These are phyloP conservation scores for Mallotus villosus DNA, from an alignment of 2,797 vertebrate species.

Conservation along the genomic window DNA sequence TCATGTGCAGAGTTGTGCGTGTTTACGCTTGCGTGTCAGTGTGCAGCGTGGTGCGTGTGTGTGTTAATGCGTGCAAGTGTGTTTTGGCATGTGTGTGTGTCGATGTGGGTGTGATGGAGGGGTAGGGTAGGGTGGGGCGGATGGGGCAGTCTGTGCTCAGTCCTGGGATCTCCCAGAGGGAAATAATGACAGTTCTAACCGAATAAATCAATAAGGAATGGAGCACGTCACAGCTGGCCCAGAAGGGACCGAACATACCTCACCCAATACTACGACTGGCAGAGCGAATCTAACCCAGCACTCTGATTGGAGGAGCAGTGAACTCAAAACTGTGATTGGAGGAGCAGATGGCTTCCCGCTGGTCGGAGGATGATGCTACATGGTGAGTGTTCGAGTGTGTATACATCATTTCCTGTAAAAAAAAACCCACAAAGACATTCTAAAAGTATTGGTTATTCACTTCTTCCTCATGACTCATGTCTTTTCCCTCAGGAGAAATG, in stretches of 20 bases:
- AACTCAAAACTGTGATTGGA: no score
- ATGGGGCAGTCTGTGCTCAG: neutral
- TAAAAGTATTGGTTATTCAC: no score
- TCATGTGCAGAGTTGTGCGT: neutral
- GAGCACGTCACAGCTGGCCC: constrained; percentile 31
- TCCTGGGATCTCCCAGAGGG: constrained; percentile 29
- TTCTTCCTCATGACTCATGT: no score
- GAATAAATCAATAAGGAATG: constrained; percentile 56
- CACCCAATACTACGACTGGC: no score
- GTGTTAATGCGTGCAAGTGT: neutral
- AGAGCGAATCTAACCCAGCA: no score
- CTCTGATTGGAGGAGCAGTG: no score
- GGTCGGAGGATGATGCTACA: no score
- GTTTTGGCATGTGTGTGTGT: constrained; percentile 28
- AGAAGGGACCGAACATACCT: neutral
- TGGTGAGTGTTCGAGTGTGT: no score
- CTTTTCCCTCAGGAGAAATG: no score
- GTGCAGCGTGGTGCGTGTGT: neutral
- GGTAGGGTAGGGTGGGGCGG: neutral
- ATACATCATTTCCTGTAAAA: no score
- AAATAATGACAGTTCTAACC: constrained; percentile 46
- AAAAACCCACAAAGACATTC: no score
- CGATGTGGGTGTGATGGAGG: neutral
- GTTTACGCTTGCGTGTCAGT: neutral
- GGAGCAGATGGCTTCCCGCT: no score